phyloP scores from a whole-genome alignment of 2,888 invertebrate genomes.

The Spodoptera exigua region DNA sequence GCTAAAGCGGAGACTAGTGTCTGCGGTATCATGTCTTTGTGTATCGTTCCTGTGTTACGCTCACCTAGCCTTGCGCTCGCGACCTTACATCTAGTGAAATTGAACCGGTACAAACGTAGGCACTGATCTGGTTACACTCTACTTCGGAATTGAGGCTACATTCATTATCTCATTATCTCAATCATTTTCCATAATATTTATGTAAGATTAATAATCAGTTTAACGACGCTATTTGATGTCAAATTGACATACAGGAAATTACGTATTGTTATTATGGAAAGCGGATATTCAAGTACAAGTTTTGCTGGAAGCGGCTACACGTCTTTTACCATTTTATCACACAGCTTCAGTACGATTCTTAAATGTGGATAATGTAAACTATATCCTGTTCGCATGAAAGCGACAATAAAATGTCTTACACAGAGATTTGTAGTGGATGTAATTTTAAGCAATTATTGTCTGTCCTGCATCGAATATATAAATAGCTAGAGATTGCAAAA shows the following conservation, averaged over 20 bases:
- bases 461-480: not conserved
- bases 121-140: slow-evolving; percentile 66
- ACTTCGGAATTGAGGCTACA: slow-evolving; percentile 66
- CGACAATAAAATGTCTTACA: not conserved
- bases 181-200: slow-evolving; percentile 52
- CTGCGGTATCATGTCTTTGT: slow-evolving; percentile 27
- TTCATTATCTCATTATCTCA: slow-evolving; percentile 66
- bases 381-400: slow-evolving; percentile 19
- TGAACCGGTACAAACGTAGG: slow-evolving; percentile 75
- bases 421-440: not conserved
- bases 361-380: slow-evolving; percentile 1
- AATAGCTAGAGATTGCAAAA: slow-evolving; percentile 3
- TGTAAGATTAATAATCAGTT: slow-evolving; percentile 49
- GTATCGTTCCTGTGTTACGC: slow-evolving; percentile 61
- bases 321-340: slow-evolving; percentile 16
- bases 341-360: slow-evolving; percentile 10
- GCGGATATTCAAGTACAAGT: slow-evolving; percentile 43
- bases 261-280: slow-evolving; percentile 52
- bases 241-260: slow-evolving; percentile 46
- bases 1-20: slow-evolving; percentile 5
- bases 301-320: slow-evolving; percentile 19
- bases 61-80: slow-evolving; percentile 83
- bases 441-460: not conserved
- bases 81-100: slow-evolving; percentile 87
- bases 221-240: slow-evolving; percentile 32